Conservation (phyloP, 2,797 vertebrate species). For the Jordanella pulchra region DNA sequence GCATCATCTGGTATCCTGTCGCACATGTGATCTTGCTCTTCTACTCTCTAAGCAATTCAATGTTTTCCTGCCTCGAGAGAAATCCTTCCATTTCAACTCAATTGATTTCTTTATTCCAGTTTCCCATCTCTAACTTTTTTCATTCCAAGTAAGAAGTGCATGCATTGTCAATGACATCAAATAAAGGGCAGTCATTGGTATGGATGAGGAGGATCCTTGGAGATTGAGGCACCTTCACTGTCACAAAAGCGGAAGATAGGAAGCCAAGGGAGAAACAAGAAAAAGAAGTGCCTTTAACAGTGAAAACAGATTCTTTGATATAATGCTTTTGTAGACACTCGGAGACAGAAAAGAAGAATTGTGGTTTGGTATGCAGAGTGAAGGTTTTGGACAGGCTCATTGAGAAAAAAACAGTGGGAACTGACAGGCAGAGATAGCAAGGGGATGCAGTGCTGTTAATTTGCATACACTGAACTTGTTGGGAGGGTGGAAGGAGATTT, state of each 20-base stretch:
- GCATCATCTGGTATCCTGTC: conserved; percentile 54
- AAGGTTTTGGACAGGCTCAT: conserved; percentile 39
- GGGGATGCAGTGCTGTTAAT: conserved; percentile 17
- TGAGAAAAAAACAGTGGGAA: conserved; percentile 38
- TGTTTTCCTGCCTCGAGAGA: conserved; percentile 76
- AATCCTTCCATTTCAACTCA: conserved; percentile 77
- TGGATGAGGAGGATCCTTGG: conserved; percentile 67
- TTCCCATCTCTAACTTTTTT: conserved; percentile 61
- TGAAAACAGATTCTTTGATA: conserved; percentile 60
- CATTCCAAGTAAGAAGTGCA: conserved; percentile 57
- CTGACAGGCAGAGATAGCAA: conserved; percentile 46
- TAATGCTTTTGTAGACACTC: conserved; percentile 42
- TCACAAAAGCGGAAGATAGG: conserved; percentile 61
- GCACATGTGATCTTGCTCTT: conserved; percentile 48
- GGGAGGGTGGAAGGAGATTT: conserved; percentile 29
- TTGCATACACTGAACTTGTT: conserved; percentile 35
- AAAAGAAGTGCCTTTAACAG: conserved; percentile 37
- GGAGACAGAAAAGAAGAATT: conserved; percentile 38
- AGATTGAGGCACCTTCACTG: conserved; percentile 66
- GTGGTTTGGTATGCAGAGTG: conserved; percentile 49
- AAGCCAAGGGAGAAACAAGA: conserved; percentile 43
- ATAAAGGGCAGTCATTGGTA: conserved; percentile 78
- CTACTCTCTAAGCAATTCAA: conserved; percentile 66
- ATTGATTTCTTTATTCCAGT: conserved; percentile 75
- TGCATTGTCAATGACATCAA: conserved; percentile 78